Conservation (phyloP, 2,888 invertebrate genomes). For the Phytoseiulus persimilis region DNA sequence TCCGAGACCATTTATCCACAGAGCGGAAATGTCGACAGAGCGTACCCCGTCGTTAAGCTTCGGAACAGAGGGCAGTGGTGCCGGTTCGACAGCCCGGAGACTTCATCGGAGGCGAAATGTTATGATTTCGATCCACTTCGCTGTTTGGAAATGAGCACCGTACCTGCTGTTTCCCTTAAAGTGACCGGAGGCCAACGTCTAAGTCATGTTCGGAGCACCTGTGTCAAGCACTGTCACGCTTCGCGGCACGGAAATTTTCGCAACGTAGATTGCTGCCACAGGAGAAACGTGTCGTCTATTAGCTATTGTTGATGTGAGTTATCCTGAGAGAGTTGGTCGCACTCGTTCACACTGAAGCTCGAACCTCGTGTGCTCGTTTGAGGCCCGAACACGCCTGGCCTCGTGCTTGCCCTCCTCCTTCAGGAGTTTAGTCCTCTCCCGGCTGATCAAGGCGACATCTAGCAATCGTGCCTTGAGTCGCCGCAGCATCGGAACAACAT, state of each 20-base stretch:
- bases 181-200: neutral
- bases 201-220: neutral
- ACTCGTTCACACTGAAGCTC: neutral
- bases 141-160: too few species aligned
- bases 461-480: neutral
- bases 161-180: neutral
- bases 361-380: neutral
- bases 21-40: too few species aligned
- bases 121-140: too few species aligned
- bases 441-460: neutral
- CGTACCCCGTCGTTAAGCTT: too few species aligned
- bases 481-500: neutral
- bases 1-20: too few species aligned
- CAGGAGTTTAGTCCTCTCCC: neutral
- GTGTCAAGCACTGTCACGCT: neutral
- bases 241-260: neutral
- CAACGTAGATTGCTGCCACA: neutral
- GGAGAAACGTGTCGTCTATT: neutral
- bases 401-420: slow-evolving; percentile 5
- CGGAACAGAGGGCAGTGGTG: too few species aligned
- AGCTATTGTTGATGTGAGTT: neutral
- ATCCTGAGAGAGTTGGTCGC: neutral
- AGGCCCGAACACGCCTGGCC: neutral
- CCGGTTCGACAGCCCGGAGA: too few species aligned
- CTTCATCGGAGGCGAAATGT: too few species aligned